phyloP scores from a whole-genome alignment of 2,113 vertebrate species.

The Chaetops frenatus region DNA sequence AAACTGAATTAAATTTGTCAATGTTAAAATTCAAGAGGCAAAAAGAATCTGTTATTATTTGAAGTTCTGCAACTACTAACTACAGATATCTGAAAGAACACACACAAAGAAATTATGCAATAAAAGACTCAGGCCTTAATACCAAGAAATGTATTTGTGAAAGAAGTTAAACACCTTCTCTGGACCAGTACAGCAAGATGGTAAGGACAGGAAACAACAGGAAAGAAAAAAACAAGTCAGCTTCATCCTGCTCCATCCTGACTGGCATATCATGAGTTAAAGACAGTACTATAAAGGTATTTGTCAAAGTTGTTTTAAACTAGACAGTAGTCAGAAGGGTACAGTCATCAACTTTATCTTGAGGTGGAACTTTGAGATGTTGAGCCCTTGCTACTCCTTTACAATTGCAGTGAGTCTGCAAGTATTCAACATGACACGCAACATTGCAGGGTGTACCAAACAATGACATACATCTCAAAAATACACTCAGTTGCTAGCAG shows the following conservation, averaged over 20 bases:
- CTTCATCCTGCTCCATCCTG: neutral
- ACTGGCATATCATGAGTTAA: neutral
- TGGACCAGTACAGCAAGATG: neutral
- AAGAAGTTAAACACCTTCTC: neutral
- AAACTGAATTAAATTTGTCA: neutral
- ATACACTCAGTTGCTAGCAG: neutral
- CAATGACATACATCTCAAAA: neutral
- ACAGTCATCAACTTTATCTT: neutral
- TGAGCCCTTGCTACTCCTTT: neutral
- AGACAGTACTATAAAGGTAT: neutral
- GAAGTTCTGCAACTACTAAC: neutral
- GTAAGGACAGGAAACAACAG: neutral
- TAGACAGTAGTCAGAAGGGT: neutral
- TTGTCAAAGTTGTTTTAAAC: neutral
- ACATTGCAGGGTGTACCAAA: neutral
- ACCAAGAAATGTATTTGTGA: neutral
- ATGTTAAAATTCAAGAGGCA: neutral
- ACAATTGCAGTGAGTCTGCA: neutral
- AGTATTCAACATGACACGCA: neutral
- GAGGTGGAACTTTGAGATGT: neutral
- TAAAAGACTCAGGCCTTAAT: neutral
- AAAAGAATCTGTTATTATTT: neutral
- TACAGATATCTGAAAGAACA: neutral
- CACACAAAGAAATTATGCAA: neutral
- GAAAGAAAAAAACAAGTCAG: neutral